Conservation (phyloP, 1,140 invertebrate species). For the Forficula auricularia region DNA sequence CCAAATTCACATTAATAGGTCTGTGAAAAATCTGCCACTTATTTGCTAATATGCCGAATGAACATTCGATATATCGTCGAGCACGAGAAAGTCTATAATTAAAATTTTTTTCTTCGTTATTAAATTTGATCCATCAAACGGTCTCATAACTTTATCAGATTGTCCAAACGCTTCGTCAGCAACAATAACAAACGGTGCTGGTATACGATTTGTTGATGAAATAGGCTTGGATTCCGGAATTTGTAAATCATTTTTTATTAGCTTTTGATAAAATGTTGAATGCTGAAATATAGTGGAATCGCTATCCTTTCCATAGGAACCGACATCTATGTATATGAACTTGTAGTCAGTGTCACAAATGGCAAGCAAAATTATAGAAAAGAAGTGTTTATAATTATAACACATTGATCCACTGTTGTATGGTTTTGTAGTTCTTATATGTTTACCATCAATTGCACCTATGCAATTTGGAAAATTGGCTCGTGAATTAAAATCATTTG, state of each 20-base stretch:
- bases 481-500: conserved; percentile 16
- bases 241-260: conserved; percentile 6
- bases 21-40: conserved; percentile 22
- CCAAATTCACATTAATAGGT: conserved; percentile 19
- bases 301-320: conserved; percentile 19
- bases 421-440: conserved; percentile 16
- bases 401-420: conserved; percentile 17
- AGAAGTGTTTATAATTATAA: conserved; percentile 24
- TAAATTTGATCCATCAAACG: conserved; percentile 16
- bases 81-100: conserved; percentile 27
- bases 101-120: conserved; percentile 19
- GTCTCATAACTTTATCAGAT: conserved; percentile 21
- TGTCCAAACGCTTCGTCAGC: conserved; percentile 29
- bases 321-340: conserved; percentile 25
- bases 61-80: conserved; percentile 27
- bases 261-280: conserved; percentile 5
- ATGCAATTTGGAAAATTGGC: conserved; percentile 22
- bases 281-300: conserved; percentile 16
- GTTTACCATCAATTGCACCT: conserved; percentile 23
- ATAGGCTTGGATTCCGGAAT: conserved; percentile 5
- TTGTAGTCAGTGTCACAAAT: conserved; percentile 22
- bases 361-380: conserved; percentile 23
- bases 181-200: conserved; percentile 22
- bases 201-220: conserved; percentile 5
- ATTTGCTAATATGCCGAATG: conserved; percentile 27